Conservation (phyloP, 2,797 vertebrate species). For the Clangula hyemalis region DNA sequence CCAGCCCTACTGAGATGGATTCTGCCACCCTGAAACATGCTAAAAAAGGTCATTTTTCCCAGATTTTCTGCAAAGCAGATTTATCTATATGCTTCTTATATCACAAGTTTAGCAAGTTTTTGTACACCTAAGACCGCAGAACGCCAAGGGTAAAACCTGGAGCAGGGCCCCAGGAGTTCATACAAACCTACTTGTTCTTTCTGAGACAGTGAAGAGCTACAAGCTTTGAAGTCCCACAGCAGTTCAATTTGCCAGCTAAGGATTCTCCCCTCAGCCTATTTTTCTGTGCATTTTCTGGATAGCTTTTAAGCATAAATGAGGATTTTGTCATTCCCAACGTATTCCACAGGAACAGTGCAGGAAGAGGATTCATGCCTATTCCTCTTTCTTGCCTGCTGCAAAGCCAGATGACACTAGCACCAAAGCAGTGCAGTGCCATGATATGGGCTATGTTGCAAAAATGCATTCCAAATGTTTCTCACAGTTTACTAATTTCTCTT, state of each 20-base stretch:
- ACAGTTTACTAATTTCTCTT: neutral
- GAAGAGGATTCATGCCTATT: neutral
- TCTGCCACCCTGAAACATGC: neutral
- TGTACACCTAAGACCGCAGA: neutral
- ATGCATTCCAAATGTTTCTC: neutral
- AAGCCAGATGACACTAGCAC: neutral
- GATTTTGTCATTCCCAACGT: neutral
- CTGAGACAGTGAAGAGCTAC: neutral
- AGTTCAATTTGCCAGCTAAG: neutral
- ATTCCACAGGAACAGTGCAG: neutral
- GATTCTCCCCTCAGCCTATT: neutral
- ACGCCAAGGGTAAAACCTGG: neutral
- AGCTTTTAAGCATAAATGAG: neutral
- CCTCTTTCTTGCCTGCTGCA: neutral
- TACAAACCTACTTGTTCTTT: neutral
- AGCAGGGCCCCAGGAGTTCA: neutral
- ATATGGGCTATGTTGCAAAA: neutral
- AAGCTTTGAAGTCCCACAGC: neutral
- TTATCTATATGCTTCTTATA: neutral
- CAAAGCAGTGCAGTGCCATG: neutral
- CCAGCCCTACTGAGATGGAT: neutral
- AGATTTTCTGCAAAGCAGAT: neutral
- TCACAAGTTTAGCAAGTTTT: fast-evolving
- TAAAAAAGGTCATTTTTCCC: neutral
- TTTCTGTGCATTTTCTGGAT: neutral